phyloP scores from a whole-genome alignment of 2,113 vertebrate genomes.

The Sinocyclocheilus maitianheensis region DNA sequence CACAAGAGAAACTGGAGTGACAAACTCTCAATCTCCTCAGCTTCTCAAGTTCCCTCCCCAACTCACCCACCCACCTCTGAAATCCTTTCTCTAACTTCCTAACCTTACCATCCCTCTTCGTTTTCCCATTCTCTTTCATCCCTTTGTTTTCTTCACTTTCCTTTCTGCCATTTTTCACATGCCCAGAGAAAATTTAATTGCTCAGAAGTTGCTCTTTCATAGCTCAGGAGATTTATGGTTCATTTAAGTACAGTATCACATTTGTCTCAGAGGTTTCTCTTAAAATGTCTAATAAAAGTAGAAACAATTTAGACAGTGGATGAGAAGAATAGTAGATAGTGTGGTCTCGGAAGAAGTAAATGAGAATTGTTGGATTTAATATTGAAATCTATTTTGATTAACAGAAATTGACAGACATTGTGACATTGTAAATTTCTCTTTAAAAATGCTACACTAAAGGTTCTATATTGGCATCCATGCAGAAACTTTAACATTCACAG shows the following conservation, averaged over 20 bases:
- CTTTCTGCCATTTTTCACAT: not conserved
- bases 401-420: not conserved
- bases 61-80: not conserved
- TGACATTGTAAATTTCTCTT: not conserved
- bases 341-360: not conserved
- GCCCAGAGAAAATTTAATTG: conserved; percentile 11
- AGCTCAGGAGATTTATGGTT: not conserved
- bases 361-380: not conserved
- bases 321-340: not conserved
- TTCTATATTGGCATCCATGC: not conserved
- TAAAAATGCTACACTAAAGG: not conserved
- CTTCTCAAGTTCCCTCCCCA: not conserved
- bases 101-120: not conserved
- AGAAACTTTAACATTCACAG: not conserved
- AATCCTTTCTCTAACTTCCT: conserved; percentile 12
- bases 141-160: conserved; percentile 11
- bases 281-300: not conserved
- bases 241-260: not conserved
- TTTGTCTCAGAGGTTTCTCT: not conserved
- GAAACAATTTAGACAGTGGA: not conserved
- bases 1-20: conserved; percentile 13
- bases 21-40: conserved; percentile 41
- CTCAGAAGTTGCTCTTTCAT: conserved; percentile 17
- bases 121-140: conserved; percentile 49
- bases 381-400: not conserved